Conservation (phyloP, 1,140 invertebrate species). For the Bemisia tabaci region DNA sequence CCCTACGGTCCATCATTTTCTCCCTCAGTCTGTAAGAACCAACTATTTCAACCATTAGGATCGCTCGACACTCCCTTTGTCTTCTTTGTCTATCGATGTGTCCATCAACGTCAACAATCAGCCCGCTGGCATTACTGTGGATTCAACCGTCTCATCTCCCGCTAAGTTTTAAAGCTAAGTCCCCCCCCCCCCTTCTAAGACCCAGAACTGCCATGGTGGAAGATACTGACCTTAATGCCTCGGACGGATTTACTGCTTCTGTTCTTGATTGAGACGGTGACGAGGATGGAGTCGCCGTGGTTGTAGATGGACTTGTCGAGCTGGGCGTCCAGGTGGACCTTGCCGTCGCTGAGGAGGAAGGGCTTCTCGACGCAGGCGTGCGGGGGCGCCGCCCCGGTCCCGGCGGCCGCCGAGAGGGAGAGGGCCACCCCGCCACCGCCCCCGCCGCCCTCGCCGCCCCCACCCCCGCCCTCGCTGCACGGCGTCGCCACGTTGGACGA, state of each 20-base stretch:
- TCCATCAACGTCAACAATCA: no score
- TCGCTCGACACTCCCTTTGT: no score
- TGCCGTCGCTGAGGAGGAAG: conserved; percentile 47
- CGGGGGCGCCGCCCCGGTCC: conserved; percentile 23
- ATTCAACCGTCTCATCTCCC: no score
- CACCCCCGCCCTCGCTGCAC: neutral
- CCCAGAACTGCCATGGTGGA: no score
- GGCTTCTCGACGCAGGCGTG: conserved; percentile 40
- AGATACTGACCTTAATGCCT: conserved; percentile 63
- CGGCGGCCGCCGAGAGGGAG: neutral
- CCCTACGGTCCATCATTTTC: no score
- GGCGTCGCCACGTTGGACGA: conserved; percentile 27
- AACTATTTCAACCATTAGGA: no score
- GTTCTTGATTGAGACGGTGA: conserved; percentile 80
- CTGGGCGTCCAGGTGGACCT: conserved; percentile 66
- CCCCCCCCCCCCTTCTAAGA: no score
- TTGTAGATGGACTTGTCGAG: conserved; percentile 86
- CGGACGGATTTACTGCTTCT: conserved; percentile 90
- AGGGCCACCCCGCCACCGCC: neutral
- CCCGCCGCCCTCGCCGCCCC: conserved; percentile 7
- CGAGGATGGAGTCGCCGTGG: conserved; percentile 80
- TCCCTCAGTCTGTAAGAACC: no score
- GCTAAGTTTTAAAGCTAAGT: no score
- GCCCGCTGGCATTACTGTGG: no score
- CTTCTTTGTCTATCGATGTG: no score